Percentiles rank a stretch among this genome's conserved stretches.
Conservation (phyloP, 2,113 vertebrate species). For the Motacilla tschutschensis region DNA sequence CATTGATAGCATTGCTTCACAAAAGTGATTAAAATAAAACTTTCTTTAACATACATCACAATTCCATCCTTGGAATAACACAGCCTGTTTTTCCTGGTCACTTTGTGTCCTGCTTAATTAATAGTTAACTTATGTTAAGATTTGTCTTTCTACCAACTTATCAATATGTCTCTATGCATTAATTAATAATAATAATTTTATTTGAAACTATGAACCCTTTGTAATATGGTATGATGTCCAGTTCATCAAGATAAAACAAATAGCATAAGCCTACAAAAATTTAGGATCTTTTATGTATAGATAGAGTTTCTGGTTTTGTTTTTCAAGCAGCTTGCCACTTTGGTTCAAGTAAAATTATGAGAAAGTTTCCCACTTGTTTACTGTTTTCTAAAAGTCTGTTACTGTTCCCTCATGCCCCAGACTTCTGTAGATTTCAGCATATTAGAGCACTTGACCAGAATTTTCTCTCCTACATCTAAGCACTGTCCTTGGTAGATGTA, state of each 20-base stretch:
- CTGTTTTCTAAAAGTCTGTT: not conserved
- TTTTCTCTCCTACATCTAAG: not conserved
- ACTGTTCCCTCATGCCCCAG: not conserved
- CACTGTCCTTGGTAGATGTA: not conserved
- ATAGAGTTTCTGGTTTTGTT: not conserved
- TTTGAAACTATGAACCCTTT: not conserved
- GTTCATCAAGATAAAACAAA: not conserved
- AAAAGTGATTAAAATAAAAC: not conserved
- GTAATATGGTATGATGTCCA: not conserved
- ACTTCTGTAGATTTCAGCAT: not conserved
- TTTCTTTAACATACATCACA: not conserved
- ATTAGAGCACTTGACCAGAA: not conserved
- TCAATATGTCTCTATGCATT: not conserved
- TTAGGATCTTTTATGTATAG: not conserved
- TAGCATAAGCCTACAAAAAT: not conserved
- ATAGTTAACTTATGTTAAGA: not conserved
- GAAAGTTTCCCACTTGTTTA: not conserved
- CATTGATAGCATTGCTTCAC: not conserved
- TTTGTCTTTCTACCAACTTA: not conserved
- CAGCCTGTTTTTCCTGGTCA: not conserved
- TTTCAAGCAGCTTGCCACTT: not conserved
- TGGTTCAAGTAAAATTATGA: not conserved
- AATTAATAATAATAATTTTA: not conserved
- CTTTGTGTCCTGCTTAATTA: not conserved
- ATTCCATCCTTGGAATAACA: not conserved